These are phyloP conservation scores for Crocodylus rhombifer DNA, from an alignment of 2,797 vertebrate genomes.

Conservation along the genomic window DNA sequence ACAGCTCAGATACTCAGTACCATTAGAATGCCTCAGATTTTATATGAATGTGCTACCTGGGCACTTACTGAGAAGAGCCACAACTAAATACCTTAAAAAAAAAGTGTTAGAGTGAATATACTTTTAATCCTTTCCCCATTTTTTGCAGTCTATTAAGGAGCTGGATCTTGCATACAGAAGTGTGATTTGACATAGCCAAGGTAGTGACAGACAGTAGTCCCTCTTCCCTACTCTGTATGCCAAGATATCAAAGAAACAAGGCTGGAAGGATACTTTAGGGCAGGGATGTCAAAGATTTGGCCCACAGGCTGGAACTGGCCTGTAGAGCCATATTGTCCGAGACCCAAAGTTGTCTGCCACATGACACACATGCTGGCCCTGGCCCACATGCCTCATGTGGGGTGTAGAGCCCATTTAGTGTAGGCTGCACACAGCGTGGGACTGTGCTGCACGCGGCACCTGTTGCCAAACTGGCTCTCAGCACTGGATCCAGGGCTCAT, in stretches of 20 bases:
- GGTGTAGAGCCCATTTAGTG: too few species aligned
- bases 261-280: background rate
- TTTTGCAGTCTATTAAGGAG: background rate
- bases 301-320: background rate
- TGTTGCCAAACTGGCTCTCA: too few species aligned
- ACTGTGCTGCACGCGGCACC: too few species aligned
- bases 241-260: background rate
- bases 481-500: too few species aligned
- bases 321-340: too few species aligned
- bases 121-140: too few species aligned
- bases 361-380: too few species aligned
- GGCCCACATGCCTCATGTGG: too few species aligned
- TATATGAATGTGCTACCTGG: background rate
- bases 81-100: background rate
- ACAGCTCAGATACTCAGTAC: background rate
- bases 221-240: background rate
- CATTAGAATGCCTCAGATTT: background rate
- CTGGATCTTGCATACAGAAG: background rate
- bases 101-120: too few species aligned
- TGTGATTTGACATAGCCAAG: background rate
- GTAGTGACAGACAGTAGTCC: background rate
- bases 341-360: too few species aligned
- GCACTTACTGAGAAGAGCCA: background rate
- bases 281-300: too few species aligned
- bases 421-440: too few species aligned